Percentiles rank a stretch among this genome's conserved stretches.
phyloP scores from a whole-genome alignment of 2,113 vertebrate genomes.

The Gnathonemus echidnorhynchus region DNA sequence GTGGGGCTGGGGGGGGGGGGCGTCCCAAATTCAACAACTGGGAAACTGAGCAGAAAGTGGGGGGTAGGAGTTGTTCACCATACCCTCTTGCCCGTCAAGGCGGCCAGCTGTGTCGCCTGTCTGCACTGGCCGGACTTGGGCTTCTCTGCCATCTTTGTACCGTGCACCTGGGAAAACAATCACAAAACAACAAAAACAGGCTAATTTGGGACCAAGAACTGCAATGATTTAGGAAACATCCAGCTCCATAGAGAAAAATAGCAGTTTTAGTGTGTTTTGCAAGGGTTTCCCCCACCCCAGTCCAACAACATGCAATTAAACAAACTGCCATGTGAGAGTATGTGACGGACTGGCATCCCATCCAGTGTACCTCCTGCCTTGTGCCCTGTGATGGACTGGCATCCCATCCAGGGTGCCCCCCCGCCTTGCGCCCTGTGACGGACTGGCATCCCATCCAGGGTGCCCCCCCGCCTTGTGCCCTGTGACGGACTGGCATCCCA shows the following conservation, averaged over 20 bases:
- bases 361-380: no score
- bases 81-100: conserved; percentile 30
- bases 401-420: no score
- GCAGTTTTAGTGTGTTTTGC: background rate
- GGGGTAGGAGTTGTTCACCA: background rate
- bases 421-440: background rate
- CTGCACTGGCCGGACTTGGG: conserved; percentile 5
- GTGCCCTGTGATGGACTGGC: background rate
- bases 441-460: background rate
- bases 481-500: background rate
- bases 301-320: background rate
- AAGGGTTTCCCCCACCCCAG: background rate
- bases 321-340: background rate
- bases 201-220: background rate
- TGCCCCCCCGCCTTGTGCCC: background rate
- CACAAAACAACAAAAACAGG: background rate
- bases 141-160: conserved; percentile 20
- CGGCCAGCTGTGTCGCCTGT: conserved; percentile 14
- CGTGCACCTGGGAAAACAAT: conserved; percentile 14
- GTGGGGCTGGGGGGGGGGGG: background rate
- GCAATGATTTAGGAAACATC: background rate
- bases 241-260: background rate
- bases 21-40: background rate
- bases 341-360: background rate
- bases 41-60: background rate